Base-by-base conservation (phyloP, 2,797 vertebrate species). In the Melanotaenia maccullochi region DNA sequence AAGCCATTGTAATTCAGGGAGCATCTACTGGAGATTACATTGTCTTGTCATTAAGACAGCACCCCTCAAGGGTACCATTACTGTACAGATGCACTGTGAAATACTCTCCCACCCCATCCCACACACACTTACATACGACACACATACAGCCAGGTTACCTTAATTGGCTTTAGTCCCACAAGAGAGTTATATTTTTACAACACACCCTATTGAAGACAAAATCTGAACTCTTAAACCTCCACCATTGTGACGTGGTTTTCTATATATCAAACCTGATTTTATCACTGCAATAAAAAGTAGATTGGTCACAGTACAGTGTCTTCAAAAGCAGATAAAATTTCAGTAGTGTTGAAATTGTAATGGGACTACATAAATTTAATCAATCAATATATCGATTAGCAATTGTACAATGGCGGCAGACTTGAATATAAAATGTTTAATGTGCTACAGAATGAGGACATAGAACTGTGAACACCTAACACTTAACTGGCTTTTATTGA, bases 371-470 rank as follows among this genome's bases (percentile, higher is more conserved):
- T 92, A 88, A 89, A 91, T 92, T 76, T 42, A 51, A 84, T 86
- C 70, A 85, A 90, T 93, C 90, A 71, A 92, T 93, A 81, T 73
- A 92, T 90, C 85, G 87, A 93, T 91, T 89, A 84, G 83, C 76
- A 88, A 85, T 88, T 85, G 84, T 30, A 82, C 75, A 71, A 63
- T 78, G 85, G 82, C 65, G 81, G 72, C 85, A 89, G 75, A 86
- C 76, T 51, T 4, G 52, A 57, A 58, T 71, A 84, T 88, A 85
- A 91, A 89, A 85, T 68, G 69, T 85, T 72, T 66, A 71, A 63
- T 73, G 66, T 58, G 59, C 52, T 62, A 38, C 65, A 78, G 59
- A 73, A 73, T 63, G 49, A 79, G 55, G 44, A 68, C 67, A 81
- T 63, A 35, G n/a, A 72, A 76, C 28, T 35, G 3, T 22, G 35